Conservation (phyloP, 2,797 vertebrate species). For the Thamnophis elegans region DNA sequence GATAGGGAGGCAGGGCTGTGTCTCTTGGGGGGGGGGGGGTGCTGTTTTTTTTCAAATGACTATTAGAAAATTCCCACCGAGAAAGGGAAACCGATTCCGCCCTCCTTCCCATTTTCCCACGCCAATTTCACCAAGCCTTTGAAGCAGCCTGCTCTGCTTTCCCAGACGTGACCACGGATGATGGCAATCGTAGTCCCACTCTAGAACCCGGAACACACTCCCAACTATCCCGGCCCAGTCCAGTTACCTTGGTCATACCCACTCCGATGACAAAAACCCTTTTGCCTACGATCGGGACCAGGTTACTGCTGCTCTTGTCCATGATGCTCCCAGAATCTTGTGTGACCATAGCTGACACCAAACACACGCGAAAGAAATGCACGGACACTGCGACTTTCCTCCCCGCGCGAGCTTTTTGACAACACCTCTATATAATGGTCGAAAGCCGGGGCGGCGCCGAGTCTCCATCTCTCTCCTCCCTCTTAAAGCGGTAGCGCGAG, state of each 20-base stretch:
- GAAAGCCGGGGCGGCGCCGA: not conserved
- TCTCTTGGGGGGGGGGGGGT: not conserved
- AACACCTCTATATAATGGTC: not conserved
- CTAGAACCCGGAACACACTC: not conserved
- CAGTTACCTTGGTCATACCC: slow-evolving; percentile 93
- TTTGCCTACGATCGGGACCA: slow-evolving; percentile 61
- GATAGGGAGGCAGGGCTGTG: not conserved
- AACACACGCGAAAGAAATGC: not conserved
- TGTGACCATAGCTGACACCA: not conserved
- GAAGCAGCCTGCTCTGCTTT: not conserved
- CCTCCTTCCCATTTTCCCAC: not conserved
- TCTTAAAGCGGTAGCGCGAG: slow-evolving; percentile 1
- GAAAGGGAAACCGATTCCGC: no score
- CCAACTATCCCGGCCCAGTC: not conserved
- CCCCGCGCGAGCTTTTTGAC: not conserved
- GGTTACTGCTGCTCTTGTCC: not conserved
- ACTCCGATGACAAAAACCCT: slow-evolving; percentile 92
- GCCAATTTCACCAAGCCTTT: not conserved
- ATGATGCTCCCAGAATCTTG: rapidly evolving
- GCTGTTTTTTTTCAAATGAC: not conserved
- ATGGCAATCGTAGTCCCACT: not conserved
- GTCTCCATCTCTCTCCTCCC: not conserved
- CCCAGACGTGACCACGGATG: not conserved
- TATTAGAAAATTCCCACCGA: no score
- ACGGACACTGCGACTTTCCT: not conserved